Evolutionary conservation across 2,888 invertebrate species (phyloP).

Genomic region (Eumerus sabulonum): DNA sequence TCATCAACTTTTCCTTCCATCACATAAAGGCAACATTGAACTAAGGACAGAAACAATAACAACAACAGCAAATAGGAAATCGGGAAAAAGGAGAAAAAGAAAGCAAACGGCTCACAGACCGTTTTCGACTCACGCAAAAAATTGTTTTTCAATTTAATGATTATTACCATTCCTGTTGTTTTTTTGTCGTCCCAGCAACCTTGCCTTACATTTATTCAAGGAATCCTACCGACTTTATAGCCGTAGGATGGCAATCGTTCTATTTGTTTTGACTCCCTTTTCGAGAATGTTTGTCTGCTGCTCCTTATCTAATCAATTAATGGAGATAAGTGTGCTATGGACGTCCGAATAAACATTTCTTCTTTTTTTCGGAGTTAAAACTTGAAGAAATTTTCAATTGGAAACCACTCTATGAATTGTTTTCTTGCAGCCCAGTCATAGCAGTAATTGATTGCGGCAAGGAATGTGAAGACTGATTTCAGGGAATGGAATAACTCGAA

Average conservation of each 20-base stretch:
- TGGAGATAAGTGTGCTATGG: neutral
- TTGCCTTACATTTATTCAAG: constrained; percentile 31
- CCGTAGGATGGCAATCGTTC: neutral
- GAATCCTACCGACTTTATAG: constrained; percentile 2
- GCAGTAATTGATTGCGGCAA: too few relatives aligned
- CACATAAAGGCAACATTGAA: neutral
- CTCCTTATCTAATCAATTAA: constrained; percentile 16
- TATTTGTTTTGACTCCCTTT: constrained; percentile 6
- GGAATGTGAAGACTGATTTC: too few relatives aligned
- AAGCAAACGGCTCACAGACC: constrained; percentile 26
- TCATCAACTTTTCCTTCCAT: constrained; percentile 15
- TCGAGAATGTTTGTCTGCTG: too few relatives aligned
- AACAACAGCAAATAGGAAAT: too few relatives aligned
- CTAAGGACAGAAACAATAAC: too few relatives aligned
- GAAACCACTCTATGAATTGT: neutral
- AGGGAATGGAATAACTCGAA: too few relatives aligned
- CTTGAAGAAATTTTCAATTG: neutral
- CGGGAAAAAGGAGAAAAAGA: neutral
- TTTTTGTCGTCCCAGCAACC: constrained; percentile 14
- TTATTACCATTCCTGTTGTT: constrained; percentile 11
- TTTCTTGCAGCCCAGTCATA: too few relatives aligned
- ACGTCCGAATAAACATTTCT: too few relatives aligned
- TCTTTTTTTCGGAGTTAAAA: too few relatives aligned
- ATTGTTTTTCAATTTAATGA: constrained; percentile 39
- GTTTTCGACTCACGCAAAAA: constrained; percentile 15